Evolutionary conservation across 1,140 invertebrate species (phyloP).

Genomic region (Linepithema humile): DNA sequence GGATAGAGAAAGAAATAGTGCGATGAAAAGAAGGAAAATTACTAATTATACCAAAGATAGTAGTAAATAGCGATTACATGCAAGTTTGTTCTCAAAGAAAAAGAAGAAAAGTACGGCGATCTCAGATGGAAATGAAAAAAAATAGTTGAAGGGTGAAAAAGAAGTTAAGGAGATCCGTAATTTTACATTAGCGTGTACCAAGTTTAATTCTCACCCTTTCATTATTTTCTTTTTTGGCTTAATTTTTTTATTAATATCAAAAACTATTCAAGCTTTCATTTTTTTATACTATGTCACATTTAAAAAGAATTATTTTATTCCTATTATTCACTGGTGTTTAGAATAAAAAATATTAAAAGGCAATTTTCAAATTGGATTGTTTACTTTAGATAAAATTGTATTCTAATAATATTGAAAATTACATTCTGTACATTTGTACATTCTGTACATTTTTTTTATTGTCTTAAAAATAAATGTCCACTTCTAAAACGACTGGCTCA

Average conservation of each 20-base stretch:
- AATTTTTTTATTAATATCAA: not conserved
- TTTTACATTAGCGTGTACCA: not conserved
- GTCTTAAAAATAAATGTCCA: not conserved
- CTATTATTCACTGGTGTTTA: not conserved
- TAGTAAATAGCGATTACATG: too few species aligned
- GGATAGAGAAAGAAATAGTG: not conserved
- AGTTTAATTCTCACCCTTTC: not conserved
- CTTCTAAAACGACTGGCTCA: not conserved
- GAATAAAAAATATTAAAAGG: not conserved
- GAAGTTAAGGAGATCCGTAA: not conserved
- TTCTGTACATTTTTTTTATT: not conserved
- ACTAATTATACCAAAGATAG: too few species aligned
- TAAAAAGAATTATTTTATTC: not conserved
- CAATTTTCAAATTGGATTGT: not conserved
- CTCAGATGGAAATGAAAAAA: too few species aligned
- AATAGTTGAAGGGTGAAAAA: not conserved
- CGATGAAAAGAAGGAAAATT: not conserved
- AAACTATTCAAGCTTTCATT: not conserved
- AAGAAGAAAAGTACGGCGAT: not conserved
- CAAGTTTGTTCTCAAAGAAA: not conserved
- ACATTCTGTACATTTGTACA: not conserved
- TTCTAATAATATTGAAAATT: not conserved
- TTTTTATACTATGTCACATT: not conserved
- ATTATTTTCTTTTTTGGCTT: not conserved
- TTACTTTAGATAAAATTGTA: not conserved